Conservation (phyloP, 2,113 vertebrate genomes). For the Alces alces region DNA sequence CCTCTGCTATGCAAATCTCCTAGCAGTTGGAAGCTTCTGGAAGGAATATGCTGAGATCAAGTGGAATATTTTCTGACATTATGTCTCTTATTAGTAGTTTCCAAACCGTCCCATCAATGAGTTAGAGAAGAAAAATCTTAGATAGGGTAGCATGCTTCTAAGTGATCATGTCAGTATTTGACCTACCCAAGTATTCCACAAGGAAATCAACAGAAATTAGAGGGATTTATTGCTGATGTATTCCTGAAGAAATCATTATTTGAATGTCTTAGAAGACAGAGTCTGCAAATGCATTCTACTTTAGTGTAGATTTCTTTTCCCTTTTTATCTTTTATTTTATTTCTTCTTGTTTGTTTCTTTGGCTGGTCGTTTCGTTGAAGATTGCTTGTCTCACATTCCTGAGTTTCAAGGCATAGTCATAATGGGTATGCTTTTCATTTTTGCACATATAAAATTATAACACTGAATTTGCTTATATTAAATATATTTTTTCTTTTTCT, state of each 20-base stretch:
- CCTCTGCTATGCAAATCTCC: neutral
- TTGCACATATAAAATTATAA: slow-evolving; percentile 1
- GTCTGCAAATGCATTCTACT: neutral
- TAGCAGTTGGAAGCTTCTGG: neutral
- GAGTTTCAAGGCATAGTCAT: neutral
- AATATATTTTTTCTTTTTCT: neutral
- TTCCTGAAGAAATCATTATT: neutral
- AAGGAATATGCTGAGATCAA: neutral
- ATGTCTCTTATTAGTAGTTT: neutral
- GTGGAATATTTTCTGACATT: neutral
- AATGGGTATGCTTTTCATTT: neutral
- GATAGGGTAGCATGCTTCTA: neutral
- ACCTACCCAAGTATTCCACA: neutral
- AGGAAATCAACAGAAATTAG: neutral
- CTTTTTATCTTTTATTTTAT: neutral
- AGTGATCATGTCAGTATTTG: neutral
- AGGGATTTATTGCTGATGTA: neutral
- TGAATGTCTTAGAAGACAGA: neutral
- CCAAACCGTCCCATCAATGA: neutral
- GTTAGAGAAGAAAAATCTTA: neutral
- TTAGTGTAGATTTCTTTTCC: neutral
- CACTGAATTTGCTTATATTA: neutral
- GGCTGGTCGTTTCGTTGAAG: neutral
- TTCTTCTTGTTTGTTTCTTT: neutral
- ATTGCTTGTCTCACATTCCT: neutral